phyloP scores from a whole-genome alignment of 2,797 vertebrate species.

The Sphaeramia orbicularis region DNA sequence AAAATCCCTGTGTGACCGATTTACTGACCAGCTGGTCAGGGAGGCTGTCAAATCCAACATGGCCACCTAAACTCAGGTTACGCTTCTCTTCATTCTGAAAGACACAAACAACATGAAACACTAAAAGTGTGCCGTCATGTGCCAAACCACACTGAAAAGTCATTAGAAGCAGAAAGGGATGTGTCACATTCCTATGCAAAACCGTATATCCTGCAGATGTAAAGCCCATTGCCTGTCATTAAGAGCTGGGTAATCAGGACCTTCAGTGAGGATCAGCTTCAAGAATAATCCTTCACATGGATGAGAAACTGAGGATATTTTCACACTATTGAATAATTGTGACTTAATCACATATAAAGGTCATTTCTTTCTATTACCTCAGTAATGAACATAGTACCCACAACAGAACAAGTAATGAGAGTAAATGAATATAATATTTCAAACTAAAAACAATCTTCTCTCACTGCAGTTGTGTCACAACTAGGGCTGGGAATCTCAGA shows the following conservation, averaged over 20 bases:
- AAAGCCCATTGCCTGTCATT: slow-evolving; percentile 34
- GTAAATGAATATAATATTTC: background rate
- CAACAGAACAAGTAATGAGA: background rate
- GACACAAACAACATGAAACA: slow-evolving; percentile 32
- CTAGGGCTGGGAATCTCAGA: too few species aligned
- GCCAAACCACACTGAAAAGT: slow-evolving; percentile 38
- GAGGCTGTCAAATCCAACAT: slow-evolving; percentile 98
- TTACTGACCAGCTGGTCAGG: slow-evolving; percentile 99
- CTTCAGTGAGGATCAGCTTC: slow-evolving; percentile 39
- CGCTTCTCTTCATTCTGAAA: slow-evolving; percentile 93
- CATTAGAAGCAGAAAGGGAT: slow-evolving; percentile 37
- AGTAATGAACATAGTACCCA: background rate
- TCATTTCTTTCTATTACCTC: background rate
- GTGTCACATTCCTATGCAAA: slow-evolving; percentile 53
- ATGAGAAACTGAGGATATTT: slow-evolving; percentile 17
- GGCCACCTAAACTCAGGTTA: slow-evolving; percentile 92
- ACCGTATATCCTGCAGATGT: slow-evolving; percentile 43
- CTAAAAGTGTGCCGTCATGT: slow-evolving; percentile 13
- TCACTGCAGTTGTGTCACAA: too few species aligned
- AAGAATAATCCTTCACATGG: slow-evolving; percentile 35
- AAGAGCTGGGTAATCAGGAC: slow-evolving; percentile 29
- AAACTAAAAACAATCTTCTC: too few species aligned
- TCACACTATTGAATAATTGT: background rate
- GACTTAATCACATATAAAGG: background rate
- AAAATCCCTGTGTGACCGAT: slow-evolving; percentile 98